Base-by-base conservation (phyloP, 1,140 invertebrate genomes). In the Magallana angulata region DNA sequence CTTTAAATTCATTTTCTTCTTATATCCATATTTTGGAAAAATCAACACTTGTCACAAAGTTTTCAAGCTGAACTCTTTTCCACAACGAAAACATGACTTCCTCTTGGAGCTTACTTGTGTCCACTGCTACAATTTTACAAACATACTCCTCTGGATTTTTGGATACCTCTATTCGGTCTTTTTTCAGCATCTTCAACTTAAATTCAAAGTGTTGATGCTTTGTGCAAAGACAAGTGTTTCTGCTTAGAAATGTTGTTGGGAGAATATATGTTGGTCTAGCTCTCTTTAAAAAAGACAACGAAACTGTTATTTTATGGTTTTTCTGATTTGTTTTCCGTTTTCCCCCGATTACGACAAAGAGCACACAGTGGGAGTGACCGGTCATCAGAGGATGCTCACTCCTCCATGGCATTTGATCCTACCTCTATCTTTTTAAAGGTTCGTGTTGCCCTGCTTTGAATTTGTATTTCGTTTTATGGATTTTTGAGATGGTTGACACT, bases 181-280 rank as follows among this genome's bases (percentile, higher is more conserved):
- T 64, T 30, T 30, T 81, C 14, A 84, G 16, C 83, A 85, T 82
- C 16, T 89, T 58, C n/a, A 83, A 36, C 48, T 87, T 88, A 6
- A 89, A 62, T 8, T 81, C 85, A 62, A 89, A 84, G 58, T 89
- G 86, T 64, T 89, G 81, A 80, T 89, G 88, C 84, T 86, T 86
- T 14, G 62, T 84, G 48, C 85, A 89, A 36, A 89, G 30, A 36
- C 85, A 89, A 24, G 68, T 89, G 11, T 85, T 83, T 60, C 85
- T 60, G 56, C 83, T 85, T 14, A 84, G 68, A 76, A 82, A 84
- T 14, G 81, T 82, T 14, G 85, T 86, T 18, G 64, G 48, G 7
- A 58, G 59, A n/a, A 89, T 85, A 11, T 83, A 64, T 60, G 81
- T 87, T 68, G 88, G 88, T 57, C 80, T 14, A 7, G 80, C 18